Base-by-base conservation (phyloP, 2,797 vertebrate species). In the Discoglossus pictus region DNA sequence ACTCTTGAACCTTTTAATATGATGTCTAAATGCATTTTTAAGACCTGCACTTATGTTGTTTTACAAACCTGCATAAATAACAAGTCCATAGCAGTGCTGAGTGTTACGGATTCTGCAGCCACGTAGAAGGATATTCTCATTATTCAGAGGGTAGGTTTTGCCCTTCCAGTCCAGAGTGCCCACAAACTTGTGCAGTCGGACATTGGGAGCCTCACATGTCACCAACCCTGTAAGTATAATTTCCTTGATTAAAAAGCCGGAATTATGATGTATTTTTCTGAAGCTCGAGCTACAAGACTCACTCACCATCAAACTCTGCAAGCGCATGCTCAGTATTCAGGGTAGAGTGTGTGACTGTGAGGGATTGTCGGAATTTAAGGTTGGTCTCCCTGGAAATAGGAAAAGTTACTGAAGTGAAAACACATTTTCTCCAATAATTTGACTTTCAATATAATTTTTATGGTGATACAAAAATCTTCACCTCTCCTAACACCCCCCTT, bases 41-140 rank as follows among this genome's bases (percentile, higher is more conserved):
- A n/a, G n/a, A n/a, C n/a, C n/a, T n/a, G n/a, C n/a, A 7, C 1
- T 4, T 24, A 51, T 51, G 16, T 13, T 15, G n/a, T 2, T 23
- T 6, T 40, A 56, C 35, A 40, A 7, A 64, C 62, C 90, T 31
- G 89, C 79, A 58, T 89, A 92, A 75, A 93, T 61, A 8, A 76
- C 62, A 68, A 93, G 36, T 54, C 89, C 90, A 1, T 89, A 92
- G n/a, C 79, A 88, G 1, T 65, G 70, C 44, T 82, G 68, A 2
- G 90, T 91, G 82, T 92, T 93, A 62, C 90, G 87, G 38, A 93
- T 74, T 31, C 89, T 81, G 0, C 87, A 91, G 73, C 89, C 90
- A 51, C 91, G 78, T 39, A 92, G 84, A 36, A 93, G 86, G 44
- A 93, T 67, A 68, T 91, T 86, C 23, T 87, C 78, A 0, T 68